These are phyloP conservation scores for Neodon shergylaensis DNA, from an alignment of 2,113 vertebrate genomes.

Conservation along the genomic window DNA sequence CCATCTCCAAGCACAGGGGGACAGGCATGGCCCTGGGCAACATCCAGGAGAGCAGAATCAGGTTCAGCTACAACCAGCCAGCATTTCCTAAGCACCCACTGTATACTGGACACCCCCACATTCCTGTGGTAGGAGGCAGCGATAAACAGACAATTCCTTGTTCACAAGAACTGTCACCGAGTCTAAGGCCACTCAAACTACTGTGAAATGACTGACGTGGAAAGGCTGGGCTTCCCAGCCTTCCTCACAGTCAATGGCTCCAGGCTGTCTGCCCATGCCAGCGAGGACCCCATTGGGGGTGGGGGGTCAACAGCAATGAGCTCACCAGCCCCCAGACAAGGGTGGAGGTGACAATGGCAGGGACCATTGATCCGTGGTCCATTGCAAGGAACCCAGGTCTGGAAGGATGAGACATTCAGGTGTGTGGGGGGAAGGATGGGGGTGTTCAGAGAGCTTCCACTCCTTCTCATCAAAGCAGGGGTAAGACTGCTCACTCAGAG, in stretches of 20 bases:
- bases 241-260: background rate
- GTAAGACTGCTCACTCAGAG: no score
- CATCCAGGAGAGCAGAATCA: background rate
- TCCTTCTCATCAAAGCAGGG: background rate
- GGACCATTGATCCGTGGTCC: no score
- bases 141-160: background rate
- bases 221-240: background rate
- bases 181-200: background rate
- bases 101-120: background rate
- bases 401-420: background rate
- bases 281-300: background rate
- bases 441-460: background rate
- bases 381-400: background rate
- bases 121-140: background rate
- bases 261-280: background rate
- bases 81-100: background rate
- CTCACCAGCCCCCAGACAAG: background rate
- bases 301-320: background rate
- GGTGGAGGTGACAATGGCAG: no score
- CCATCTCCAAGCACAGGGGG: background rate
- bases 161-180: no score
- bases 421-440: no score
- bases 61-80: background rate
- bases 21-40: accelerated
- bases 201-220: background rate